Evolutionary conservation across 1,140 invertebrate genomes (phyloP), one percentile per base, ranked within the genome.

Genomic region (Scaptomyza montana): DNA sequence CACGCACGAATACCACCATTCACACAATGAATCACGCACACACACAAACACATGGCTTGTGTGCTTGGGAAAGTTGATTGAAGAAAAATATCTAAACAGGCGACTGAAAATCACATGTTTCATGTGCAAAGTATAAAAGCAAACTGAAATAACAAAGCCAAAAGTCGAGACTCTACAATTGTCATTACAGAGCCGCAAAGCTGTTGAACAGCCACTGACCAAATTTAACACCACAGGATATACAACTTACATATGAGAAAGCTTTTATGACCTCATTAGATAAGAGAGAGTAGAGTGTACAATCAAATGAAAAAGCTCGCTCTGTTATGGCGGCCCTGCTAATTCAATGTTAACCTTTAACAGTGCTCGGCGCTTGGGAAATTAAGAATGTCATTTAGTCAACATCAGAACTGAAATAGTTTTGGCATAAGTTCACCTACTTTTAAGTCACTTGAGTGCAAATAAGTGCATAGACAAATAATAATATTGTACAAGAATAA

Each of bases 41-140:
- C 53, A 43, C 30, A 33, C 39, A 45, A 55, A 66, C 66, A 64
- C 67, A 25, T 39, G 28, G 33, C 33, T 36, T 47, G 50, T 74
- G 70, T 36, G 55, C 50, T 54, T 43, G 74, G 78, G 77, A 64
- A 67, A 80, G 72, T 53, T 79, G 71, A 80, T 73, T 76, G 70
- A 84, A 86, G 78, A 68, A 86, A 86, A 87, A 76, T 82, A 74
- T 74, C 74, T 84, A 63, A 81, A 66, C 74, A 63, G 57, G 53
- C 63, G 68, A 54, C 78, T 61, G 79, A 74, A 89, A 89, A 65
- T 87, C 82, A 90, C 87, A 89, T 90, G 86, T 90, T 90, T 77
- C 81, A 86, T 90, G 86, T 81, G 81, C 86, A 82, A 75, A 77
- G 86, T 87, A 70, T 90, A 80, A 90, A 90, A 90, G 78, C 87